Percentiles rank a stretch among this genome's conserved stretches.
Conservation (phyloP, 2,113 vertebrate genomes). For the Tonatia bakeri region DNA sequence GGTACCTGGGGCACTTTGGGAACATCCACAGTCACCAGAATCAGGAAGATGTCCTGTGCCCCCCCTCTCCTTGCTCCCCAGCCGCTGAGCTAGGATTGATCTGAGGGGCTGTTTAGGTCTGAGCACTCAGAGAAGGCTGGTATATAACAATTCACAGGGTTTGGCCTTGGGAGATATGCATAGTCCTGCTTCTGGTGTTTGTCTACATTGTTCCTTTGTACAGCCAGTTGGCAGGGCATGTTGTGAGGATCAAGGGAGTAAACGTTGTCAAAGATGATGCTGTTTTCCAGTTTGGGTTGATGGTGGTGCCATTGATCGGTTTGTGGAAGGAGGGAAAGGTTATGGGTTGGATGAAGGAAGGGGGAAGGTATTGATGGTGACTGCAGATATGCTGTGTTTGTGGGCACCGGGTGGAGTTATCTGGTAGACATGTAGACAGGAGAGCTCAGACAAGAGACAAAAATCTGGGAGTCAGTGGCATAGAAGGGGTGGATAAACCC, state of each 20-base stretch:
- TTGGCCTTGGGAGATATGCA: not conserved
- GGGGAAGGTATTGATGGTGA: not conserved
- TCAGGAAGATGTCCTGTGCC: not conserved
- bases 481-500: not conserved
- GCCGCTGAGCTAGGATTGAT: too few relatives aligned
- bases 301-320: not conserved
- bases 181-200: not conserved
- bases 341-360: not conserved
- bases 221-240: not conserved
- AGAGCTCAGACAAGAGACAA: not conserved
- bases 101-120: not conserved
- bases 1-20: slow-evolving; percentile 55
- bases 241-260: not conserved
- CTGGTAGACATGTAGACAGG: not conserved
- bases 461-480: not conserved
- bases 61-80: not conserved
- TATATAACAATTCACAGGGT: not conserved
- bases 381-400: not conserved
- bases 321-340: not conserved
- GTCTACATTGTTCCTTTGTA: not conserved
- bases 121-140: not conserved
- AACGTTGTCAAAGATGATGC: not conserved
- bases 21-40: too few relatives aligned
- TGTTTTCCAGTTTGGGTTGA: not conserved
- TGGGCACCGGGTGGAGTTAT: not conserved